Conservation (phyloP, 2,888 invertebrate species). For the Cancer borealis region DNA sequence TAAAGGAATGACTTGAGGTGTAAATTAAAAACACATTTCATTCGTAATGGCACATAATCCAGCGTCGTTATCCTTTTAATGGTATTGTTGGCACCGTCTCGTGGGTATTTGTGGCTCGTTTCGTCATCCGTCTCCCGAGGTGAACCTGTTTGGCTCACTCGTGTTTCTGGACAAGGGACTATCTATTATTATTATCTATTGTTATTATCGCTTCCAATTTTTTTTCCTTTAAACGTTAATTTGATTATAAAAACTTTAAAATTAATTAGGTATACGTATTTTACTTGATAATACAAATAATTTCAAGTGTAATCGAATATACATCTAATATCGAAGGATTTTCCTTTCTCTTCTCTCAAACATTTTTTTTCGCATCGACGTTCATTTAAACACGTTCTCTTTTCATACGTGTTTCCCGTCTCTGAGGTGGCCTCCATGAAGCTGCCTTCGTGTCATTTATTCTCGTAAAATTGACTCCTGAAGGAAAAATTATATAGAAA, state of each 20-base stretch:
- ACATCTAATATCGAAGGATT: not conserved
- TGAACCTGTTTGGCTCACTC: not conserved
- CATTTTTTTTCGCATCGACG: not conserved
- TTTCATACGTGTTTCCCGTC: not conserved
- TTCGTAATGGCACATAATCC: slow-evolving; percentile 4
- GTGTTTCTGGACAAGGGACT: no score
- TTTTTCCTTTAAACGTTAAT: no score
- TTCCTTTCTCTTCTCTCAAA: not conserved
- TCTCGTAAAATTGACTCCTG: not conserved
- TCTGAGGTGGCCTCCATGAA: not conserved
- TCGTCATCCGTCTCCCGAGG: not conserved
- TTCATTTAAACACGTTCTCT: not conserved
- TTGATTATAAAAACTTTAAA: not conserved
- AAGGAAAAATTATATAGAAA: slow-evolving; percentile 22
- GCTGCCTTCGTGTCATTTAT: not conserved
- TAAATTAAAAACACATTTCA: not conserved
- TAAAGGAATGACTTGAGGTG: not conserved
- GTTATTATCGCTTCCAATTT: not conserved
- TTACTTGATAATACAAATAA: not conserved
- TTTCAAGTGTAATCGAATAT: not conserved
- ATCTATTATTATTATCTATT: not conserved
- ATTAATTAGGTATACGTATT: not conserved
- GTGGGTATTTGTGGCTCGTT: not conserved
- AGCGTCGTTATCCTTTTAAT: not conserved
- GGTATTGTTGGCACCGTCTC: not conserved